These are phyloP conservation scores for Caretta caretta DNA, from an alignment of 2,113 vertebrate species.

Conservation along the genomic window DNA sequence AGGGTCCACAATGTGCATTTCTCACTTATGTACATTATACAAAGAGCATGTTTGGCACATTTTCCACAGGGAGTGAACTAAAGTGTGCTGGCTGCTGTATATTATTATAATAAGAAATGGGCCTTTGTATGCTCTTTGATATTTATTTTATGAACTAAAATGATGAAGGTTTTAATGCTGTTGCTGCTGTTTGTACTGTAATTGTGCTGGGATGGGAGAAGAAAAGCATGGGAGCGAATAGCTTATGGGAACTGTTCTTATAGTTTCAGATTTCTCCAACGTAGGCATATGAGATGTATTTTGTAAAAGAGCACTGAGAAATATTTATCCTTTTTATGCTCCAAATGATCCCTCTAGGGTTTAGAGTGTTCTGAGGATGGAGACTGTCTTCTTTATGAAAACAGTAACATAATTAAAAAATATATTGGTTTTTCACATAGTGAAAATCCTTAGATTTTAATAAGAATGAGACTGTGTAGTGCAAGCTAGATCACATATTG, in stretches of 20 bases:
- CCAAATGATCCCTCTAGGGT: slow-evolving; percentile 34
- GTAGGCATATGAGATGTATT: slow-evolving; percentile 6
- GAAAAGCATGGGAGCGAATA: slow-evolving; percentile 36
- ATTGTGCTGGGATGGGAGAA: slow-evolving; percentile 56
- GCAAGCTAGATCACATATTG: neutral
- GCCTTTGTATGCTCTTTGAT: slow-evolving; percentile 44
- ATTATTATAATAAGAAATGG: slow-evolving; percentile 27
- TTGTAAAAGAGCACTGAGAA: slow-evolving; percentile 47
- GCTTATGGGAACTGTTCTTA: slow-evolving; percentile 43
- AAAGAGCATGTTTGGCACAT: slow-evolving; percentile 25
- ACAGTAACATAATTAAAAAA: slow-evolving; percentile 34
- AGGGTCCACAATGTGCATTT: slow-evolving; percentile 33
- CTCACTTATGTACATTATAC: neutral
- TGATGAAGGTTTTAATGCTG: slow-evolving; percentile 48
- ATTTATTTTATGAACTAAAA: slow-evolving; percentile 54
- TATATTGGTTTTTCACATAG: slow-evolving; percentile 27
- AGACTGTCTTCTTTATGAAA: slow-evolving; percentile 46
- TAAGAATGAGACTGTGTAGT: neutral
- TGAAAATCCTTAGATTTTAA: slow-evolving; percentile 27
- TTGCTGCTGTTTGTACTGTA: slow-evolving; percentile 51
- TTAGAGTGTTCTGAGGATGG: slow-evolving; percentile 33
- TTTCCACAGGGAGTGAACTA: slow-evolving; percentile 28
- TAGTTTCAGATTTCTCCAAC: neutral
- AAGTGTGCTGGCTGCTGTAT: slow-evolving; percentile 30
- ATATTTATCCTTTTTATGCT: slow-evolving; percentile 68